Base-by-base conservation (phyloP, 2,888 invertebrate species). In the Escarpia spicata region DNA sequence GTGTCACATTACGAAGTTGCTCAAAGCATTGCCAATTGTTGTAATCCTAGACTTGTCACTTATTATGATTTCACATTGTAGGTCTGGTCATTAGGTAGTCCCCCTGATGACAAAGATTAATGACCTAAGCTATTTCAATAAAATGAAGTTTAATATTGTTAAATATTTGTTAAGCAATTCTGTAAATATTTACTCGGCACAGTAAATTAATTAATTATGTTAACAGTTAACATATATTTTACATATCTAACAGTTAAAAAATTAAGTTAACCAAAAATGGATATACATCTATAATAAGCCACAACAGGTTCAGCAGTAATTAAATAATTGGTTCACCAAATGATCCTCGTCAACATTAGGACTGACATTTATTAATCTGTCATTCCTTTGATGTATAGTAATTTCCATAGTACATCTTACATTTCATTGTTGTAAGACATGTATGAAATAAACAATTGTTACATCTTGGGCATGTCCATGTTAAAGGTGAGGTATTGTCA, bases 311-410 rank as follows among this genome's bases (percentile, higher is more conserved):
- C 52, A 15, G 52, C 15, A 52, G 52, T 52, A 52, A 52, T 52
- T 52, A 52, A 75, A n/a, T 75, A 75, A 75, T 37, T 37, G 37
- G 37, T 37, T 37, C 37, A 37, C 37, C 37, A 37, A 37, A 37
- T 37, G 37, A 37, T 75, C 75, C 75, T 19, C 19, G 75, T 75
- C 26, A 75, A 75, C 52, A 52, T 52, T 52, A 15, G 52, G 75
- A 75, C 19, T 75, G 75, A 75, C 75, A 75, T 75, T 75, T 75
- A 75, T 75, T 75, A 75, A 75, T 19, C 75, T 26, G 19, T 75
- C 75, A 26, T 75, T 26, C 75, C 75, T 75, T 75, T 75, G 75
- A 75, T 75, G 75, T 75, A 75, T 75, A 75, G 75, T 75, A n/a
- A 26, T 75, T 75, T n/a, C 75, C 19, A n/a, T 75, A 75, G 75